Evolutionary conservation across 2,888 invertebrate species (phyloP), one percentile per base, ranked within the genome.

Genomic region (Trypoxylon attenuatum): DNA sequence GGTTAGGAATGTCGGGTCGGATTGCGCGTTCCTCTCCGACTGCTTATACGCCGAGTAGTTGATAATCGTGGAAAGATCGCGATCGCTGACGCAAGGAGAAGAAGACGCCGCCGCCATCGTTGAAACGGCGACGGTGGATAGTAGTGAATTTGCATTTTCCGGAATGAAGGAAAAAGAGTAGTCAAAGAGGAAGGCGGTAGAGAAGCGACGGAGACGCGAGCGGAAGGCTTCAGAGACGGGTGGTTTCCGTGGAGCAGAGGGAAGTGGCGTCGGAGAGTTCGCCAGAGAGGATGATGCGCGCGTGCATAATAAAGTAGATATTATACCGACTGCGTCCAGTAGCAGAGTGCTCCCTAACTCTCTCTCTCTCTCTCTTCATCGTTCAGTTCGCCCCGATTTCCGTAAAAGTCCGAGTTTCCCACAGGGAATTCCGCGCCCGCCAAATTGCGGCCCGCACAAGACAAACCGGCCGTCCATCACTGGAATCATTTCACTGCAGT

Each of bases 241-340:
- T 8, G 1, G 27, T 25, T 23, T 46, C 27, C 16, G 25, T 16
- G 46, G 25, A 13, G 46, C 22, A 25, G 15, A n/a, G n/a, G 23
- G 21, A 21, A 16, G n/a, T 25, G 25, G 25, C 46, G 21, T 22
- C 5, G 25, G 46, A 23, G 19, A 15, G 5, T 15, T 46, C 16
- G 10, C 3, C 27, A 25, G 16, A 25, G 46, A 22, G 46, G 46
- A 46, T 15, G 46, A 46, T 46, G 46, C 13, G 33, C n/a, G 46
- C 46, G 46, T 46, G 46, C 46, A 46, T 46, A 46, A 46, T 46
- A 46, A 46, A 27, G 46, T 46, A 46, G 46, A 25, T 4, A 46
- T 25, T 46, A 33, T 33, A 25, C 27, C 4, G 25, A 46, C 5
- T 46, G 15, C 25, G 15, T 6, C 25, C 13, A 6, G 25, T 15